Evolutionary conservation across 2,888 invertebrate genomes (phyloP).

Genomic region (Allolobophora icterica): DNA sequence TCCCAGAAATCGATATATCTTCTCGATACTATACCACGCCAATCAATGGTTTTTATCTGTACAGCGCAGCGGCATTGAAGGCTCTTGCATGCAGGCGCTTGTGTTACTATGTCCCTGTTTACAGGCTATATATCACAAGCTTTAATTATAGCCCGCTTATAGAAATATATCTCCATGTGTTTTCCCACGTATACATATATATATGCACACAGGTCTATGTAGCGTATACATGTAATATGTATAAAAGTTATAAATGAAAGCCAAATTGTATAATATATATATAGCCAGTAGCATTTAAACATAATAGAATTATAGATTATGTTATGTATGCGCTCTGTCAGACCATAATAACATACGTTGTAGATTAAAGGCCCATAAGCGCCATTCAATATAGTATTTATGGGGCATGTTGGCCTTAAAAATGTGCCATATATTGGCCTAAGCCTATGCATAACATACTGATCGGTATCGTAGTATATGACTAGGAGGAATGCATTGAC

Average conservation of each 20-base stretch:
- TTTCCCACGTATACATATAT: background rate
- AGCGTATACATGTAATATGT: background rate
- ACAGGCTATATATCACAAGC: background rate
- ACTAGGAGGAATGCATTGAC: too few relatives aligned
- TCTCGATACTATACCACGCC: background rate
- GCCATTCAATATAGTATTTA: background rate
- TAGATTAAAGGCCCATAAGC: background rate
- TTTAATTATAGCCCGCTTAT: background rate
- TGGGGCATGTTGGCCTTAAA: background rate
- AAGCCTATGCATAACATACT: background rate
- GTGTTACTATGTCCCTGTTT: background rate
- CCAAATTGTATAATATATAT: background rate
- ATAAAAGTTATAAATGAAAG: too few relatives aligned
- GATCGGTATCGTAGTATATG: background rate
- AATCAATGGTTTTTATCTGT: background rate
- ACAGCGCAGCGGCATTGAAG: background rate
- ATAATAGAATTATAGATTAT: background rate
- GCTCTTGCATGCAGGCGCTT: background rate
- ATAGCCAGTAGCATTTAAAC: background rate
- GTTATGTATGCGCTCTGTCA: background rate
- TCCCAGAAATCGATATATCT: background rate
- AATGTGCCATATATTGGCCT: background rate
- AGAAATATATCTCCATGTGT: background rate
- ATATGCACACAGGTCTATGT: background rate
- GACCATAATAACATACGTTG: background rate